phyloP scores from a whole-genome alignment of 2,797 vertebrate genomes.

The Crocodylus rhombifer region DNA sequence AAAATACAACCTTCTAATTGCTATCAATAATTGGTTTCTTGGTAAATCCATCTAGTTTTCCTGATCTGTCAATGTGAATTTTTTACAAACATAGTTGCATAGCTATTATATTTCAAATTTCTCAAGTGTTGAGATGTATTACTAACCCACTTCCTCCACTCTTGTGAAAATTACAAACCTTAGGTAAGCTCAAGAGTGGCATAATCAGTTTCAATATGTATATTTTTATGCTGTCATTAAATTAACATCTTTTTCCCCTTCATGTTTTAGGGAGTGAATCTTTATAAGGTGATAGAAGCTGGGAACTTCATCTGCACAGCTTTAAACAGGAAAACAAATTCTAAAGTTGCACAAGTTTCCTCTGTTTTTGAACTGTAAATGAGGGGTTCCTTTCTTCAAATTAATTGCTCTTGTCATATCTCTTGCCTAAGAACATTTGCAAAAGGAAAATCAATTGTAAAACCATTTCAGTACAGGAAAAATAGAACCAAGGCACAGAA shows the following conservation, averaged over 20 bases:
- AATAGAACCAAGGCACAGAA: background rate
- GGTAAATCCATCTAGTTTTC: background rate
- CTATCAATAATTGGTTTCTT: background rate
- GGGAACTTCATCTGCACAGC: constrained; percentile 92
- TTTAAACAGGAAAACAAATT: constrained; percentile 90
- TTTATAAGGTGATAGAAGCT: constrained; percentile 88
- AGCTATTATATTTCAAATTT: background rate
- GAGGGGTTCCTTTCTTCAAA: constrained; percentile 15
- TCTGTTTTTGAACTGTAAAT: constrained; percentile 64
- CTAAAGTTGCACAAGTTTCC: constrained; percentile 90
- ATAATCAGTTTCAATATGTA: constrained; percentile 12
- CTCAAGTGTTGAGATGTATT: background rate
- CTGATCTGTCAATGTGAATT: background rate
- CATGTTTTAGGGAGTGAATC: constrained; percentile 89
- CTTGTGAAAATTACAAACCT: background rate
- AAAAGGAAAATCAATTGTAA: constrained; percentile 34
- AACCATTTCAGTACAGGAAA: constrained; percentile 10
- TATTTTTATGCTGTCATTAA: constrained; percentile 5
- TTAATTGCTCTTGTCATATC: constrained; percentile 26
- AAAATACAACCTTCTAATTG: background rate
- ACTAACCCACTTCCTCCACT: background rate
- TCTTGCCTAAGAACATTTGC: constrained; percentile 25
- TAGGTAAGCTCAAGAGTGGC: background rate
- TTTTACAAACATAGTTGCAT: background rate
- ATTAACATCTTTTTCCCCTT: constrained; percentile 10